Percentiles rank a stretch among this genome's conserved stretches.
phyloP scores from a whole-genome alignment of 1,140 invertebrate species.

The Lepidostoma basale region DNA sequence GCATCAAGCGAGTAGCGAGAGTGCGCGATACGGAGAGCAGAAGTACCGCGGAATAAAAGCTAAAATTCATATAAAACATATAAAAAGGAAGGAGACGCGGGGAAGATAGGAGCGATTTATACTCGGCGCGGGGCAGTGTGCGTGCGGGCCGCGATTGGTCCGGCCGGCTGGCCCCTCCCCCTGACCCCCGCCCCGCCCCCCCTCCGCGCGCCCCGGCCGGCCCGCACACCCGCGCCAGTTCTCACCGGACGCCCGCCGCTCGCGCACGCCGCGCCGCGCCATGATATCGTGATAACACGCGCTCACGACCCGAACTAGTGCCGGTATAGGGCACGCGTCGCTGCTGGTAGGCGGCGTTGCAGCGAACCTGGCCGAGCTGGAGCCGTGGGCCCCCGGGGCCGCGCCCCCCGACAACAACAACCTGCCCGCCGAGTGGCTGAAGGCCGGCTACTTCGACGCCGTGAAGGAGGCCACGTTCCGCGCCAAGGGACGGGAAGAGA shows the following conservation, averaged over 20 bases:
- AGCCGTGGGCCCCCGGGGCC: constrained; percentile 28
- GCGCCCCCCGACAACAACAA: constrained; percentile 38
- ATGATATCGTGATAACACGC: not conserved
- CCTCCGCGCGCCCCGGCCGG: constrained; percentile 19
- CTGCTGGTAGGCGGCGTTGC: constrained; percentile 13
- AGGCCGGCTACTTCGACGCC: constrained; percentile 20
- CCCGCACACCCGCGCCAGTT: constrained; percentile 28
- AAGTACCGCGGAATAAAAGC: constrained; percentile 41
- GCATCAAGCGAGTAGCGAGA: constrained; percentile 30
- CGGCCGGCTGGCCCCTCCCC: constrained; percentile 30
- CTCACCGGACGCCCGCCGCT: constrained; percentile 2
- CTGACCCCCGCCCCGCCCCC: constrained; percentile 31
- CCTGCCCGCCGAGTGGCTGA: constrained; percentile 22
- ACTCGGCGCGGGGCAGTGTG: constrained; percentile 18
- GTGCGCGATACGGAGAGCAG: constrained; percentile 40
- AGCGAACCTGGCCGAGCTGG: constrained; percentile 7
- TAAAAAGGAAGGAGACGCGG: constrained; percentile 31
- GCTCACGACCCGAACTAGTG: not conserved
- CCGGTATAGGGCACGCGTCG: not conserved
- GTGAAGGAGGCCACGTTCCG: not conserved
- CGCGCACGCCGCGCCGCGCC: not conserved
- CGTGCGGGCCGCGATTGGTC: constrained; percentile 34
- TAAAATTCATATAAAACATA: constrained; percentile 45
- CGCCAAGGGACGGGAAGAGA: not conserved
- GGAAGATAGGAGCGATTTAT: constrained; percentile 38